phyloP scores from a whole-genome alignment of 1,140 invertebrate species.

The Pentalonia nigronervosa region DNA sequence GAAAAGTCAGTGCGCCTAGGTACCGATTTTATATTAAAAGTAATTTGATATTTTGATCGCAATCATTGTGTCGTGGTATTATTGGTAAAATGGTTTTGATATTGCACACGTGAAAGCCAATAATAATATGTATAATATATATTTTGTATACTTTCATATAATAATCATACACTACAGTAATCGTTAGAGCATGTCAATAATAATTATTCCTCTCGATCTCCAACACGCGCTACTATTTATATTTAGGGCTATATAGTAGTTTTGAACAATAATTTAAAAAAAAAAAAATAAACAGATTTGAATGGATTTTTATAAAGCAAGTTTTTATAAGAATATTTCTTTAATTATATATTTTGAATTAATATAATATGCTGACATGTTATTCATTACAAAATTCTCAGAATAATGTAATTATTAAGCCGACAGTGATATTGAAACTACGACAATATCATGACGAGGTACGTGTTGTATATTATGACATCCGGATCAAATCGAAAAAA shows the following conservation, averaged over 20 bases:
- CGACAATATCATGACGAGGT: background rate
- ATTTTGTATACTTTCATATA: constrained; percentile 7
- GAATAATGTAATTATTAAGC: background rate
- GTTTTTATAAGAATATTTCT: constrained; percentile 1
- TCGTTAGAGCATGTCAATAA: constrained; percentile 28
- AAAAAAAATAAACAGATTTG: background rate
- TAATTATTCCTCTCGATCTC: background rate
- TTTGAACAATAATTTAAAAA: background rate
- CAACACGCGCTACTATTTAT: background rate
- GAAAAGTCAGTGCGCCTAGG: background rate
- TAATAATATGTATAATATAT: constrained; percentile 24
- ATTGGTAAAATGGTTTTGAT: constrained; percentile 43
- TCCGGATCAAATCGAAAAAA: constrained; percentile 37
- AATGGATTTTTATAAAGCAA: background rate
- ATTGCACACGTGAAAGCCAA: constrained; percentile 44
- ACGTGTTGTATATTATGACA: constrained; percentile 3
- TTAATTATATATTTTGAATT: background rate
- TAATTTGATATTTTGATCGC: constrained; percentile 10
- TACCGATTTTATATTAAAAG: background rate
- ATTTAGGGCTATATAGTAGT: background rate
- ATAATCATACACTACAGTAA: background rate
- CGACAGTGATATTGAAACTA: background rate
- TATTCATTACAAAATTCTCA: background rate
- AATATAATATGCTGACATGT: background rate
- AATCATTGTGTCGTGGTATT: constrained; percentile 5